Percentiles rank a stretch among this genome's conserved stretches.
Evolutionary conservation across 2,113 vertebrate genomes (phyloP).

Genomic region (Nothoprocta perdicaria): DNA sequence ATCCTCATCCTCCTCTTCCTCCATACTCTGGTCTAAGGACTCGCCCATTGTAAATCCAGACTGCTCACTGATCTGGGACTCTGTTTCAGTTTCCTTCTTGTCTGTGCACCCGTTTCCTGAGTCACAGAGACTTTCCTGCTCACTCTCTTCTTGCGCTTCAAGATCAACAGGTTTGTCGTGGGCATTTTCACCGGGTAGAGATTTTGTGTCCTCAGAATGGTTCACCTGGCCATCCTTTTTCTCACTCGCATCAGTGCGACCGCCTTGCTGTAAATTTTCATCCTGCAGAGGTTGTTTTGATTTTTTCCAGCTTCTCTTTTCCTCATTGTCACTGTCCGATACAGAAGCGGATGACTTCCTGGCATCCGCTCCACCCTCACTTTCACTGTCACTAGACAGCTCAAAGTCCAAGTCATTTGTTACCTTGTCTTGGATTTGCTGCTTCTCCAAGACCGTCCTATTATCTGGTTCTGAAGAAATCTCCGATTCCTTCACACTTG

Average conservation of each 20-base stretch:
- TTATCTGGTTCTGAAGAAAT: constrained; percentile 9
- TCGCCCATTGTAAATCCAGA: constrained; percentile 92
- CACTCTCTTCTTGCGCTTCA: constrained; percentile 72
- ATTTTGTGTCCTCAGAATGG: constrained; percentile 19
- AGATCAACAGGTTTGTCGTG: constrained; percentile 54
- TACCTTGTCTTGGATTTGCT: constrained; percentile 3
- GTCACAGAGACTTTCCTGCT: constrained; percentile 78
- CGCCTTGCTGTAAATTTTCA: not conserved
- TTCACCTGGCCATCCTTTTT: constrained; percentile 29
- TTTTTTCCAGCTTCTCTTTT: constrained; percentile 66
- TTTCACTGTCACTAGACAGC: constrained; percentile 91
- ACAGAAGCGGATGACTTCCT: constrained; percentile 73
- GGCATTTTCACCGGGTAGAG: not conserved
- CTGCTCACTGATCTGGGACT: constrained; percentile 95
- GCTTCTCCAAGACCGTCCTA: not conserved
- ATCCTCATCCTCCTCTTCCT: constrained; percentile 88
- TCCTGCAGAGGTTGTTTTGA: constrained; percentile 23
- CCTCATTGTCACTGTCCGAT: constrained; percentile 80
- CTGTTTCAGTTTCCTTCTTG: constrained; percentile 90
- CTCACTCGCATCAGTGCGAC: not conserved
- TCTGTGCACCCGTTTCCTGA: constrained; percentile 88
- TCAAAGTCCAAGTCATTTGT: constrained; percentile 88
- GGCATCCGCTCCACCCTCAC: constrained; percentile 71
- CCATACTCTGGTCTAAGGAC: constrained; percentile 93
- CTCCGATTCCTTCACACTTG: constrained; percentile 50